phyloP scores from a whole-genome alignment of 2,113 vertebrate genomes.

The Cyanistes caeruleus region DNA sequence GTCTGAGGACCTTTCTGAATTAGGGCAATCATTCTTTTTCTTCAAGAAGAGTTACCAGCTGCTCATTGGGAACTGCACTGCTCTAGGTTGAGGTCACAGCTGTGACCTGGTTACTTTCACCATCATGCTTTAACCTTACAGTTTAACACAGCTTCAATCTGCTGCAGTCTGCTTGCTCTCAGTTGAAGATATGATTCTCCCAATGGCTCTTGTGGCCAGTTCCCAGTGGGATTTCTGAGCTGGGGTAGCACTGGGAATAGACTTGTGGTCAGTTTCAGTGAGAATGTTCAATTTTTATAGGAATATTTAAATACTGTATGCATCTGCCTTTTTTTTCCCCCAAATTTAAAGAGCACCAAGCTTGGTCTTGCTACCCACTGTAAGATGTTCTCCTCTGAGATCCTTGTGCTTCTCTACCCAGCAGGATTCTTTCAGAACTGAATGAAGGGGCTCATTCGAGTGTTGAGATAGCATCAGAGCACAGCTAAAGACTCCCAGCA shows the following conservation, averaged over 20 bases:
- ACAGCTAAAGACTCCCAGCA: not conserved
- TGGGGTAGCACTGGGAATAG: not conserved
- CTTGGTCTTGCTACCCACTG: not conserved
- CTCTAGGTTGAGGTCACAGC: not conserved
- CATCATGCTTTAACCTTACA: not conserved
- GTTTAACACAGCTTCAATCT: not conserved
- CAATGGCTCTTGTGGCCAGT: not conserved
- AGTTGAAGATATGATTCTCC: not conserved
- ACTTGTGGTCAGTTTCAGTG: not conserved
- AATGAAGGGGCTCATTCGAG: not conserved
- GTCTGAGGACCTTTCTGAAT: not conserved
- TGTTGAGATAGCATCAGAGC: not conserved
- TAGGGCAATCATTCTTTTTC: not conserved
- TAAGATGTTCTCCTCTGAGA: not conserved
- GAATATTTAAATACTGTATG: not conserved
- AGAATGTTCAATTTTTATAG: not conserved
- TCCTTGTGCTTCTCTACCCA: not conserved
- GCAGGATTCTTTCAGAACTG: not conserved
- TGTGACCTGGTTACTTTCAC: not conserved
- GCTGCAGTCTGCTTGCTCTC: not conserved
- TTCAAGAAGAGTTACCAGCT: not conserved
- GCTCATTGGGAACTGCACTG: not conserved
- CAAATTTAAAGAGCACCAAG: not conserved
- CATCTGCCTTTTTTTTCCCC: accelerated
- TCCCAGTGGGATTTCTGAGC: not conserved